Evolutionary conservation across 2,888 invertebrate species (phyloP).

Genomic region (Protophormia terraenovae): DNA sequence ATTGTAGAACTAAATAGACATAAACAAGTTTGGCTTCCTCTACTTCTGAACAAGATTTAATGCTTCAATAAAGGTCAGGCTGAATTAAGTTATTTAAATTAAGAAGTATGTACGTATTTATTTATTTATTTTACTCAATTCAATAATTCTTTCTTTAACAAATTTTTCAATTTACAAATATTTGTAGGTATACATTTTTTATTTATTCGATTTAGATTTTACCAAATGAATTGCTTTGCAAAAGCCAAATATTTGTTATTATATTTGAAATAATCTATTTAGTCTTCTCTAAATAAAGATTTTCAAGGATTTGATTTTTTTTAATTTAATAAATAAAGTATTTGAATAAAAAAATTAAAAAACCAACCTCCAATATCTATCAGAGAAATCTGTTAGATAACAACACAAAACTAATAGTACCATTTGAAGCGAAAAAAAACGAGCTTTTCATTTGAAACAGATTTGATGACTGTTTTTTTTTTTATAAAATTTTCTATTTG

Average conservation of each 20-base stretch:
- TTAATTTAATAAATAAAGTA: slow-evolving; percentile 36
- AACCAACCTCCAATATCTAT: too few relatives aligned
- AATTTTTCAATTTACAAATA: too few relatives aligned
- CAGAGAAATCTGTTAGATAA: slow-evolving; percentile 27
- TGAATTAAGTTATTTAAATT: too few relatives aligned
- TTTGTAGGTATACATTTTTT: not conserved
- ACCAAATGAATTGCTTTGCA: not conserved
- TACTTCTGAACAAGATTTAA: too few relatives aligned
- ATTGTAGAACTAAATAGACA: too few relatives aligned
- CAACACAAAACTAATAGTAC: slow-evolving; percentile 31
- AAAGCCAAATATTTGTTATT: slow-evolving; percentile 12
- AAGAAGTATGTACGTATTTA: too few relatives aligned
- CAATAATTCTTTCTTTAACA: too few relatives aligned
- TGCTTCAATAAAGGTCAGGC: too few relatives aligned
- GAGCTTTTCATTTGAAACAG: not conserved
- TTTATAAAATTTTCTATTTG: slow-evolving; percentile 34
- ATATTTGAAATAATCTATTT: slow-evolving; percentile 41
- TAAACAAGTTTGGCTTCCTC: too few relatives aligned
- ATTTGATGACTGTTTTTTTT: slow-evolving; percentile 32
- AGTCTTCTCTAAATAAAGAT: slow-evolving; percentile 11
- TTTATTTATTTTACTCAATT: too few relatives aligned
- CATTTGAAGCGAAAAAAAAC: not conserved
- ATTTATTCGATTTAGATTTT: slow-evolving; percentile 4
- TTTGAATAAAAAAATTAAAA: slow-evolving; percentile 14
- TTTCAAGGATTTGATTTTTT: slow-evolving; percentile 25